Evolutionary conservation across 2,888 invertebrate species (phyloP), one percentile per base, ranked within the genome.

Genomic region (Acleris sparsana): DNA sequence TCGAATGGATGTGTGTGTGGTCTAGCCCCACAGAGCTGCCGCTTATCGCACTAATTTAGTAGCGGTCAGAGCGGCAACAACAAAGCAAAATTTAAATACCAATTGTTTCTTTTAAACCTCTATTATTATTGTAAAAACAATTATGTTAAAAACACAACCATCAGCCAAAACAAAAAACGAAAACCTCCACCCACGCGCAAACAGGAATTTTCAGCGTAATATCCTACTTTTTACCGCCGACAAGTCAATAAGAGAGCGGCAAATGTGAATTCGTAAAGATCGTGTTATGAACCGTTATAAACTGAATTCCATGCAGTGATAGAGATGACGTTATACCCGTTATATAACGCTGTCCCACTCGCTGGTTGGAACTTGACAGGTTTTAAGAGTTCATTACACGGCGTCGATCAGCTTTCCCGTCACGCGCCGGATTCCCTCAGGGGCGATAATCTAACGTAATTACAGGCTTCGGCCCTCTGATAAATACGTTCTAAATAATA

Each of bases 391-490:
- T 33, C 33, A 33, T 33, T 33, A 33, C 9, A 13, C 39, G 11
- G 13, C 39, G 13, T 13, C 18, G 48, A 79, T 83, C 78, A 68
- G 72, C 71, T 79, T 80, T 75, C 82, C 63, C 70, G 73, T 75
- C 82, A 84, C 83, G 79, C 77, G 53, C 20, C 59, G 61, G 71
- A 70, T 73, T 75, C 75, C 75, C 73, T 67, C 67, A 68, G 71
- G 67, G 71, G 72, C 74, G 78, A 82, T 82, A 80, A 83, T 82
- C 79, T 77, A 72, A 73, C 69, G 78, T 78, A 83, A 82, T 83
- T 82, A 80, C 77, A 68, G 69, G 69, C 65, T 67, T 63, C 63
- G 46, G 43, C 44, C 18, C 63, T 70, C 70, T 64, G 71, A 74
- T 72, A 70, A 74, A 73, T 75, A 73, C 70, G 51, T 46, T 56